These are phyloP conservation scores for Cyprinodon diabolis DNA, from an alignment of 2,797 vertebrate genomes.

Conservation along the genomic window DNA sequence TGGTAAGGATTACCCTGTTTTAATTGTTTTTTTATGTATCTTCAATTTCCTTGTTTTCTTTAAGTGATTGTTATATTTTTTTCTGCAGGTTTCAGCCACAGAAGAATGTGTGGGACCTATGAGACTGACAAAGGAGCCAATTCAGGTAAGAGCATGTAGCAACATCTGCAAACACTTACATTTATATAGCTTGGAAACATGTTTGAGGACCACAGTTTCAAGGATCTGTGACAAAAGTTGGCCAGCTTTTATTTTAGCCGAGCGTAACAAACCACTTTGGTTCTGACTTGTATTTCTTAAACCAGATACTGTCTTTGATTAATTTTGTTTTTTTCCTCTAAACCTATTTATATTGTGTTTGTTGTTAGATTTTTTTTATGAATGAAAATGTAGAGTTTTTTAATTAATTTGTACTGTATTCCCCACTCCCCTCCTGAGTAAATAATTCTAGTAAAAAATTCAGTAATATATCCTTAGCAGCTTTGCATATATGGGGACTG, in stretches of 20 bases:
- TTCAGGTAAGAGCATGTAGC: slow-evolving; percentile 83
- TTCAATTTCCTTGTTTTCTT: slow-evolving; percentile 5
- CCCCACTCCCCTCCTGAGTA: too few relatives aligned
- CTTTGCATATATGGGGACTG: background rate
- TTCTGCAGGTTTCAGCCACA: slow-evolving; percentile 85
- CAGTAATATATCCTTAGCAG: background rate
- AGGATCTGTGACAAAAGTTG: background rate
- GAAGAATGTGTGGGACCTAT: slow-evolving; percentile 94
- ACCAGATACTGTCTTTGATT: too few relatives aligned
- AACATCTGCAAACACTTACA: background rate
- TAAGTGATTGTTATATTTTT: slow-evolving; percentile 5
- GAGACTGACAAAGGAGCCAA: slow-evolving; percentile 91
- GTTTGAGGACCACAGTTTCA: background rate
- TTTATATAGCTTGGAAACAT: background rate
- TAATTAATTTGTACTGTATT: too few relatives aligned
- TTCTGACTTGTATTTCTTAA: background rate
- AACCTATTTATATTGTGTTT: background rate
- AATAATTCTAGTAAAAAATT: too few relatives aligned
- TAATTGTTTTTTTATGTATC: background rate
- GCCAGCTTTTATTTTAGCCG: background rate
- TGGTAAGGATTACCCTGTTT: slow-evolving; percentile 48
- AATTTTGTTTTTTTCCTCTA: background rate
- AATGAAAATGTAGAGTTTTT: too few relatives aligned
- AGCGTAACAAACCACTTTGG: background rate
- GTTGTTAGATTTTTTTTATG: background rate